A percentile compares a stretch with the other conserved stretches of the same genome.
Conservation (phyloP, 2,797 vertebrate genomes). For the Pseudotriccus pelzelni region DNA sequence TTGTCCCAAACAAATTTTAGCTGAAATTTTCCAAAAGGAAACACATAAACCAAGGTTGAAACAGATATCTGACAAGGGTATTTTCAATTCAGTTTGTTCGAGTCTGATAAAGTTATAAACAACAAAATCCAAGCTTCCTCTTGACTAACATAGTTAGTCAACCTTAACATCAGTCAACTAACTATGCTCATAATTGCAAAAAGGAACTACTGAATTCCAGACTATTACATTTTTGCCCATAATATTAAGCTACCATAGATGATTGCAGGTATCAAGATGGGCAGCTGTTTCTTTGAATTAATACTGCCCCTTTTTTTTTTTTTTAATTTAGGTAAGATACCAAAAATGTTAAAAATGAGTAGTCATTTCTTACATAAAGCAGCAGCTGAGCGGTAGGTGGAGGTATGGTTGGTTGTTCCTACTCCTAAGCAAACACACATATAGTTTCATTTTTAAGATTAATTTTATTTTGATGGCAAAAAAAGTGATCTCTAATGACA, state of each 20-base stretch:
- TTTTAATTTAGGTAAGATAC: neutral
- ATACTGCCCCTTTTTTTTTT: neutral
- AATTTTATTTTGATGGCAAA: conserved; percentile 31
- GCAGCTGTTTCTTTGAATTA: conserved; percentile 18
- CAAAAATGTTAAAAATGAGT: conserved; percentile 45
- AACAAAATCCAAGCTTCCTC: neutral
- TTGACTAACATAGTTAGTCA: conserved; percentile 19
- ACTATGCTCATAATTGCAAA: neutral
- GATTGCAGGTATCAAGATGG: conserved; percentile 24
- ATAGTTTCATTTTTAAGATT: neutral
- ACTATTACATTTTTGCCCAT: neutral
- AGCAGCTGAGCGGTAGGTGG: conserved; percentile 68
- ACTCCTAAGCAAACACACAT: conserved; percentile 11
- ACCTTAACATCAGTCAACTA: neutral
- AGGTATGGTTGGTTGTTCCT: conserved; percentile 42
- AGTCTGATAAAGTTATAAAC: conserved; percentile 19
- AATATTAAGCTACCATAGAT: neutral
- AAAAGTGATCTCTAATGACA: conserved; percentile 4
- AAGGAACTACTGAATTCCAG: neutral
- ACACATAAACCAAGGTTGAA: neutral
- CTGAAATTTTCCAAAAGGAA: conserved; percentile 15
- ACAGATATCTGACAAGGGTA: neutral
- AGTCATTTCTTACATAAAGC: conserved; percentile 64
- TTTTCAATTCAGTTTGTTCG: neutral
- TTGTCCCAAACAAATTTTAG: neutral